phyloP scores from a whole-genome alignment of 2,888 invertebrate genomes.

The Ommatoiulus sabulosus region DNA sequence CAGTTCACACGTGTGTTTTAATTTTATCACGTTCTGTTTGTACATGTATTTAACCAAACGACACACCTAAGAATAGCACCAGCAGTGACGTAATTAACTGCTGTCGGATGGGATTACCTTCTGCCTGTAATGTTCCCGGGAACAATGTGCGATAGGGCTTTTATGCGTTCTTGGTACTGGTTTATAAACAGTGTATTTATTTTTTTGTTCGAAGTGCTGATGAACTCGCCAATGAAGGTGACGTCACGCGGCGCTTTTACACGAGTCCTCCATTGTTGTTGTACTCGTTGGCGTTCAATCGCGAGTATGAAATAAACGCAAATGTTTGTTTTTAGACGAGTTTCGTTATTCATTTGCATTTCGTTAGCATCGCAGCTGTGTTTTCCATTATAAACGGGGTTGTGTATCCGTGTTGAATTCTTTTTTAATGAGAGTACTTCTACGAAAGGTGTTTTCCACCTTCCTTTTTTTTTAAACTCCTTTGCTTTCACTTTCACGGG shows the following conservation, averaged over 20 bases:
- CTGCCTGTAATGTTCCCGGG: background rate
- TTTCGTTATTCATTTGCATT: background rate
- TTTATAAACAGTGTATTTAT: background rate
- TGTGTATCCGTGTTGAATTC: background rate
- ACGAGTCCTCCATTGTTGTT: background rate
- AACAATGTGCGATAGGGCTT: background rate
- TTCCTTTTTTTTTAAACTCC: background rate
- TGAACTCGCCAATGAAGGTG: background rate
- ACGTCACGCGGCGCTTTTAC: background rate
- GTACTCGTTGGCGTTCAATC: background rate
- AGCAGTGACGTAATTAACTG: background rate
- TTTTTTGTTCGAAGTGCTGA: background rate
- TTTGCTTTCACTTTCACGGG: background rate
- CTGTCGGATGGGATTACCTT: background rate
- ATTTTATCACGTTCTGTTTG: too few species aligned
- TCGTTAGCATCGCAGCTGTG: background rate
- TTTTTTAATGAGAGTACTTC: background rate
- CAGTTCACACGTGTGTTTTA: too few species aligned
- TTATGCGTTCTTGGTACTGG: background rate
- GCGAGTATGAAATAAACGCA: background rate
- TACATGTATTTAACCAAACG: background rate
- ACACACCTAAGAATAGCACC: background rate
- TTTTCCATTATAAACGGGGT: too few species aligned
- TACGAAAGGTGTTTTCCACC: background rate
- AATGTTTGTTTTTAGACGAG: slow-evolving; percentile 7